Percentiles rank a stretch among this genome's conserved stretches.
phyloP scores from a whole-genome alignment of 2,797 vertebrate species.

The Gorsachius magnificus region DNA sequence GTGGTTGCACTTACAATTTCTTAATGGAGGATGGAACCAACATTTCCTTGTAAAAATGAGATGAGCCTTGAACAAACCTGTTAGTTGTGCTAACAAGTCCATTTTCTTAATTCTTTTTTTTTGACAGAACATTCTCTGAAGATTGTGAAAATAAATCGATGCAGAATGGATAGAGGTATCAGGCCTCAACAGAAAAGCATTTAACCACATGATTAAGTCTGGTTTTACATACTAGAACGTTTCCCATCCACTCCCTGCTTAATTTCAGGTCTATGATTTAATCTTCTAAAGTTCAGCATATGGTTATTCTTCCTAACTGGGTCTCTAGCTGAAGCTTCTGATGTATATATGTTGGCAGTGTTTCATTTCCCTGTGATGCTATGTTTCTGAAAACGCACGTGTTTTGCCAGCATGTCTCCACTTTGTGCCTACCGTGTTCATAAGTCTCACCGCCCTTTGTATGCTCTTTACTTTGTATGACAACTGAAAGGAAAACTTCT shows the following conservation, averaged over 20 bases:
- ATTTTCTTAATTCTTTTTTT: background rate
- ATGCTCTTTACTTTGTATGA: background rate
- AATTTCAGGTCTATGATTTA: background rate
- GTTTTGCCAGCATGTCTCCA: background rate
- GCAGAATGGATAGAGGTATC: background rate
- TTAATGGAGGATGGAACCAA: background rate
- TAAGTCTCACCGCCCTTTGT: background rate
- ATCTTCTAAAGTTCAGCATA: background rate
- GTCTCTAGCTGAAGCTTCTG: background rate
- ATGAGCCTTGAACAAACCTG: background rate
- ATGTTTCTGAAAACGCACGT: background rate
- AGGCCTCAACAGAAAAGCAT: background rate
- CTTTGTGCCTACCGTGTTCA: background rate
- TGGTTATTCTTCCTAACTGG: background rate
- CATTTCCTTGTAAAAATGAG: background rate
- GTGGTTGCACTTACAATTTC: background rate
- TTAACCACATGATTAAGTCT: background rate
- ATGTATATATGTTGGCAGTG: background rate
- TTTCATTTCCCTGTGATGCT: background rate
- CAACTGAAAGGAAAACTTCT: background rate
- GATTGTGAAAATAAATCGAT: background rate
- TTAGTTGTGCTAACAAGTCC: conserved; percentile 2
- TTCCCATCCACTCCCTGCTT: background rate
- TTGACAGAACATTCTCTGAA: background rate
- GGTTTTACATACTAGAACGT: background rate